phyloP scores from a whole-genome alignment of 1,140 invertebrate species.

The Megalopta genalis region DNA sequence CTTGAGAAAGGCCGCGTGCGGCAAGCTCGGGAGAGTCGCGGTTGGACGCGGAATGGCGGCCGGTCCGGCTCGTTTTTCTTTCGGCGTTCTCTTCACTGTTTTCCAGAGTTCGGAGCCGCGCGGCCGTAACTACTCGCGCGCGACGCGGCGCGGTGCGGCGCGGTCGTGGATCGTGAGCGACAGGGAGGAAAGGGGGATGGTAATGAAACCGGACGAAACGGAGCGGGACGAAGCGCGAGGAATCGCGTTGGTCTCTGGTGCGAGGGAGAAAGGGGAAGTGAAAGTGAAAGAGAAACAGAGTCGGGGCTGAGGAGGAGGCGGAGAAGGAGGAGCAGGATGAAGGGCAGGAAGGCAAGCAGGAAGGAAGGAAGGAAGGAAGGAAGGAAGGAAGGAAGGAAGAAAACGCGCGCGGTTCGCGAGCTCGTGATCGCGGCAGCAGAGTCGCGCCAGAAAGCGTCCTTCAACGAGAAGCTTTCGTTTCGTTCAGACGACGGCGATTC shows the following conservation, averaged over 20 bases:
- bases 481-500: constrained; percentile 9
- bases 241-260: background rate
- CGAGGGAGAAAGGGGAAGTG: background rate
- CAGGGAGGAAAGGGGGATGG: background rate
- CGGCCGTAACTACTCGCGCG: constrained; percentile 48
- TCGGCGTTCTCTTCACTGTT: background rate
- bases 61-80: too few species aligned
- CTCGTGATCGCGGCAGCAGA: constrained; percentile 36
- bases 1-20: too few species aligned
- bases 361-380: background rate
- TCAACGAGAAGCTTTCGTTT: constrained; percentile 26
- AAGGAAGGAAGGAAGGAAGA: background rate
- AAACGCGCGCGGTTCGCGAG: constrained; percentile 6
- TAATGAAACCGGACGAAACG: background rate
- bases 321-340: too few species aligned
- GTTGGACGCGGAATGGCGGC: too few species aligned
- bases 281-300: background rate
- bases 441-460: constrained; percentile 26
- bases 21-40: too few species aligned
- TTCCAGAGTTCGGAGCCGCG: constrained; percentile 35
- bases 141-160: too few species aligned
- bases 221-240: too few species aligned
- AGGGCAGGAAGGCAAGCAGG: too few species aligned
- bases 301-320: too few species aligned
- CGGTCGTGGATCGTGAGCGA: constrained; percentile 35